Evolutionary conservation across 1,140 invertebrate species (phyloP).

Genomic region (Eubasilissa regina): DNA sequence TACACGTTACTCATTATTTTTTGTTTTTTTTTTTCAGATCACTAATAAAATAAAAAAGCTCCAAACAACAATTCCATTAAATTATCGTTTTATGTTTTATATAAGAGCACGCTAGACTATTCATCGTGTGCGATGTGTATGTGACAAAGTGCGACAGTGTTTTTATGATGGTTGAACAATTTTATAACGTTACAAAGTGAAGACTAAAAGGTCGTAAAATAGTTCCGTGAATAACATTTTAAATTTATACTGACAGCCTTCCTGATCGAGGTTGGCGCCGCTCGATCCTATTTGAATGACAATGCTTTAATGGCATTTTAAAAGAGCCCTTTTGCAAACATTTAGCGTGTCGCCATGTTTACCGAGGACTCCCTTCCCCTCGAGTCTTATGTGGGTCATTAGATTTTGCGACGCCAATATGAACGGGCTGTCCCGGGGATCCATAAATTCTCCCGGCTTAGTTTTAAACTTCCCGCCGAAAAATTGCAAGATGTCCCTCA

Average conservation of each 20-base stretch:
- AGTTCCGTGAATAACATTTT: not conserved
- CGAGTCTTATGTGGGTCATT: not conserved
- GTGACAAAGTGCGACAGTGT: no score
- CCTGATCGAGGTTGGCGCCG: not conserved
- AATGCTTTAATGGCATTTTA: slow-evolving; percentile 24
- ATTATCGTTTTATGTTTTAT: no score
- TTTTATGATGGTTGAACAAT: no score
- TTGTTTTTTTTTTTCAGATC: no score
- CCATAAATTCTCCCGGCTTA: not conserved
- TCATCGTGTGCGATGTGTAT: no score
- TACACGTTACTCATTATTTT: no score
- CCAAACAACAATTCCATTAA: no score
- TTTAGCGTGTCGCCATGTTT: slow-evolving; percentile 28
- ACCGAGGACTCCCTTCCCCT: not conserved
- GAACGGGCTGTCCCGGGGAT: not conserved
- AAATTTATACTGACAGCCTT: not conserved
- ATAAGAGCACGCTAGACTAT: no score
- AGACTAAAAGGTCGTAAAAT: not conserved
- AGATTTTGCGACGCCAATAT: slow-evolving; percentile 1
- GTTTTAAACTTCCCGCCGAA: slow-evolving; percentile 25
- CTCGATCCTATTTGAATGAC: slow-evolving; percentile 23
- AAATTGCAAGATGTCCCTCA: not conserved
- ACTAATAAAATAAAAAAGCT: no score
- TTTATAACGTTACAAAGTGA: not conserved
- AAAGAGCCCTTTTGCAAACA: slow-evolving; percentile 10